These are phyloP conservation scores for Caretta caretta DNA, from an alignment of 2,113 vertebrate species.

Conservation along the genomic window DNA sequence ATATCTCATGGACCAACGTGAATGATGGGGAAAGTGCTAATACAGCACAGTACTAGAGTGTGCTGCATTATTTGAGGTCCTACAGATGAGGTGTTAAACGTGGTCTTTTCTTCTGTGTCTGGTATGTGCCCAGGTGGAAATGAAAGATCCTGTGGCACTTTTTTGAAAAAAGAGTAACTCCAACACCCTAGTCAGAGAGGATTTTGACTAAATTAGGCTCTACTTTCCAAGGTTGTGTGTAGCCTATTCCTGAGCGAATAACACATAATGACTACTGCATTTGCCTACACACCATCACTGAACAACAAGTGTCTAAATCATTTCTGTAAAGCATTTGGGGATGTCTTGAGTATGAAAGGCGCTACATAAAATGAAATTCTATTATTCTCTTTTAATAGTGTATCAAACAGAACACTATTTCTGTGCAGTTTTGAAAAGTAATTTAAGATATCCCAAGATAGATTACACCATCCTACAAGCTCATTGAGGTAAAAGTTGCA, in stretches of 20 bases:
- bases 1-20: slow-evolving; percentile 50
- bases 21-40: slow-evolving; percentile 50
- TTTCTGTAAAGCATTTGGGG: slow-evolving; percentile 39
- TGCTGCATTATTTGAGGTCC: not conserved
- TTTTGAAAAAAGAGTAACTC: slow-evolving; percentile 8
- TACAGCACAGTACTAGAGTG: not conserved
- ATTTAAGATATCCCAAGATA: slow-evolving; percentile 58
- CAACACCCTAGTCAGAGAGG: not conserved
- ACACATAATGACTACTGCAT: slow-evolving; percentile 50
- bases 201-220: slow-evolving; percentile 20
- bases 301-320: slow-evolving; percentile 65
- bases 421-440: slow-evolving; percentile 34
- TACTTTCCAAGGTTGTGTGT: slow-evolving; percentile 24
- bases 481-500: slow-evolving; percentile 38
- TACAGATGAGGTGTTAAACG: not conserved
- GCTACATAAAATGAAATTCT: slow-evolving; percentile 52
- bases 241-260: slow-evolving; percentile 53
- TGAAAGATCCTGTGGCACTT: not conserved
- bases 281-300: slow-evolving; percentile 59
- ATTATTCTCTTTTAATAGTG: slow-evolving; percentile 54
- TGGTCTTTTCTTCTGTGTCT: not conserved
- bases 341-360: slow-evolving; percentile 31
- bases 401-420: slow-evolving; percentile 30
- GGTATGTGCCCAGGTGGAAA: not conserved
- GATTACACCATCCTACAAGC: slow-evolving; percentile 33